Base-by-base conservation (phyloP, 2,113 vertebrate genomes). In the Hyperoodon ampullatus region DNA sequence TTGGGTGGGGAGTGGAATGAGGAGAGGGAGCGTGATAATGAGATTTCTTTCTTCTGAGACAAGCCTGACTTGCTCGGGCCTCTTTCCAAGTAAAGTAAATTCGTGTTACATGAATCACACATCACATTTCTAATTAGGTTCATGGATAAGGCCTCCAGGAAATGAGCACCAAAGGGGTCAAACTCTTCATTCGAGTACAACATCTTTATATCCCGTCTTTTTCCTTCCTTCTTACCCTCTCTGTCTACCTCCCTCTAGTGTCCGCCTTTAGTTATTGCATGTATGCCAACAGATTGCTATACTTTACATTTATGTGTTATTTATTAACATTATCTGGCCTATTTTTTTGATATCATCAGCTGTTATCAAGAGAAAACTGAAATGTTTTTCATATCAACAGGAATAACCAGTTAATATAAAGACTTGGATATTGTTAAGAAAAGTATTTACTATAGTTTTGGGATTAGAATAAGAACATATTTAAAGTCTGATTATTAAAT, bases 401-500 rank as follows among this genome's bases (percentile, higher is more conserved):
- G 21, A 95, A 87, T 87, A 93, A 89, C 26, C 50, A 3, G 50
- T 23, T 65, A 63, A 89, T 65, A 61, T 42, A 88, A 96, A 88
- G 23, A 70, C 35, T 55, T 96, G n/a, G 6, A 16, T 91, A 39
- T 74, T 88, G 24, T 77, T 95, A 90, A 75, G 7, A 90, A 83
- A 92, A 93, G 12, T 58, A 66, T 94, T 96, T 75, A 82, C 95
- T 77, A 93, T 85, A 61, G 90, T 94, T 96, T 91, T 83, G 47
- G 88, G 61, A 95, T 81, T 83, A 61, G 33, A 94, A 87, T 86
- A 58, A 94, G 77, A 75, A 88, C 28, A 47, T 82, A 65, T 92
- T 94, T 81, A 55, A 93, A 94, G 18, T 93, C 96, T 97, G 85
- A 82, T 95, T 88, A 80, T 94, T 96, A 94, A 94, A 89, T 95